Conservation (phyloP, 2,797 vertebrate species). For the Myotis myotis region DNA sequence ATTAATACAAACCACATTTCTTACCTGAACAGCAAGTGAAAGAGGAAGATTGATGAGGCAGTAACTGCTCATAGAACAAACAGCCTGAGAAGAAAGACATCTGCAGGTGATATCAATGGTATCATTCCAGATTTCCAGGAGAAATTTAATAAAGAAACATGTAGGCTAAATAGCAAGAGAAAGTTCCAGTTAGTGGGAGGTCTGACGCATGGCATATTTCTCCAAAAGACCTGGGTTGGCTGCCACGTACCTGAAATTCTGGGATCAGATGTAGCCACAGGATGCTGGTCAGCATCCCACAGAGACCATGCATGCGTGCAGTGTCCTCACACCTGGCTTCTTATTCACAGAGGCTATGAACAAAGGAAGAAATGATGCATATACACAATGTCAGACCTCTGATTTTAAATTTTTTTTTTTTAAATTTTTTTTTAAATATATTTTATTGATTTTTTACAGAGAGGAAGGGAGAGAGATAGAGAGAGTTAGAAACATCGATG, state of each 20-base stretch:
- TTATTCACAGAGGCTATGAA: background rate
- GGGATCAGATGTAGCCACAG: background rate
- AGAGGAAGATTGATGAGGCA: background rate
- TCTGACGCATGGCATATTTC: background rate
- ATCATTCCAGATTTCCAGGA: conserved; percentile 4
- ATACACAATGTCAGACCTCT: background rate
- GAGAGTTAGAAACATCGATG: too few species aligned
- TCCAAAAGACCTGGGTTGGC: background rate
- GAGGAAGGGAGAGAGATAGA: too few species aligned
- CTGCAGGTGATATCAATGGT: background rate
- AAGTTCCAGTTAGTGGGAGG: background rate
- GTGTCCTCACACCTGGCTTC: background rate
- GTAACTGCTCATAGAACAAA: conserved; percentile 39
- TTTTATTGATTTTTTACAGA: too few species aligned
- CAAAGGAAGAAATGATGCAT: background rate
- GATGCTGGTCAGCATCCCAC: background rate
- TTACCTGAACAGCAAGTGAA: conserved; percentile 25
- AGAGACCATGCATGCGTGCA: rapidly evolving
- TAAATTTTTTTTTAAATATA: too few species aligned
- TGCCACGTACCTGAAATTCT: background rate
- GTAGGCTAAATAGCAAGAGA: background rate
- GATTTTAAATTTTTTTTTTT: background rate
- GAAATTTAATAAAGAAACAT: conserved; percentile 48
- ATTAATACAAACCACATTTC: conserved; percentile 58
- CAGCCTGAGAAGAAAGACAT: conserved; percentile 1